Conservation (phyloP, 2,113 vertebrate species). For the Eublepharis macularius region DNA sequence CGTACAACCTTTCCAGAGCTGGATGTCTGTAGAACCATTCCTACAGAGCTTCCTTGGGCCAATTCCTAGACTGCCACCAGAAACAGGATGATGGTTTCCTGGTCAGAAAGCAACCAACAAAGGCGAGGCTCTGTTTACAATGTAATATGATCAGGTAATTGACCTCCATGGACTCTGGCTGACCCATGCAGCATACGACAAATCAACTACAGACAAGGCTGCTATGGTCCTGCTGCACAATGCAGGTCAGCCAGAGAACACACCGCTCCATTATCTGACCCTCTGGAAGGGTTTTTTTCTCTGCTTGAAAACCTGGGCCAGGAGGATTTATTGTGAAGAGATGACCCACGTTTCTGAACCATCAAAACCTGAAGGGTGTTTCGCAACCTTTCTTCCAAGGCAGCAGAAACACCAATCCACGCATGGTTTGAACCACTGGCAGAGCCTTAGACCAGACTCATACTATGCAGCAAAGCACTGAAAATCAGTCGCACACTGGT, state of each 20-base stretch:
- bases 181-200: neutral
- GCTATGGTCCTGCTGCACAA: neutral
- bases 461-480: neutral
- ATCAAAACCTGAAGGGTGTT: neutral
- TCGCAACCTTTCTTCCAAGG: neutral
- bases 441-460: neutral
- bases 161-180: neutral
- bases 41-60: too few relatives aligned
- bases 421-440: neutral
- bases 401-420: neutral
- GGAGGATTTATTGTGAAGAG: neutral
- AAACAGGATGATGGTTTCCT: too few relatives aligned
- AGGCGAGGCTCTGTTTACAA: neutral
- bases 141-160: neutral
- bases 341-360: neutral
- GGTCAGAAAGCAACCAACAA: neutral
- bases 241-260: neutral
- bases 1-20: too few relatives aligned
- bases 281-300: neutral
- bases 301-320: neutral
- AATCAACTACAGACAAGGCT: neutral
- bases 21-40: too few relatives aligned
- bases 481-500: too few relatives aligned
- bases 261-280: neutral
- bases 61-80: too few relatives aligned